Evolutionary conservation across 2,888 invertebrate species (phyloP), one percentile per base, ranked within the genome.

Genomic region (Acrobeloides nanus): DNA sequence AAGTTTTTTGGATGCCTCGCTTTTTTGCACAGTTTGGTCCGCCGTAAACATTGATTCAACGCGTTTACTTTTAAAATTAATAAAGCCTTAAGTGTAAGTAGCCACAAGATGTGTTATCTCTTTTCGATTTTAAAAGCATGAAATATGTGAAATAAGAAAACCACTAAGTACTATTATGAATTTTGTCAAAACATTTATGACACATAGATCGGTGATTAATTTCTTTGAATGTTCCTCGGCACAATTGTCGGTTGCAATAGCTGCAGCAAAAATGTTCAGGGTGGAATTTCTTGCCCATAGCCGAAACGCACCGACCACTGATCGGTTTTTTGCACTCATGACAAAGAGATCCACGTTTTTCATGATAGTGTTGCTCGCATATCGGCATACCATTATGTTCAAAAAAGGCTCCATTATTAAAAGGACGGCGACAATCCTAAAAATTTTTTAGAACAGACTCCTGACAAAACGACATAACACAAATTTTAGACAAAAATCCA

Each of bases 261-360:
- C 93, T 90, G 80, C 97, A 97, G 6, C 92, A 90, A 75, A 97
- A 99, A 79, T 97, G 95, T 75, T 97, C 95, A 0, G 95, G 95
- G 77, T 99, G 97, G 81, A 90, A 97, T 79, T 97, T 95, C 65
- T 87, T 81, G 79, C 89, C 92, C 92, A 99, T 93, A 58, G 95
- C 95, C 1, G 95, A 95, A 75, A 99, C 93, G 78, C 95, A 97
- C 29, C 95, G 85, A 4, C 78, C 78, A 10, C 74, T 72, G 69
- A 97, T 93, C 15, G 95, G 93, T 74, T 92, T 89, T 76, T 90
- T 89, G 76, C 95, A 97, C 55, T 89, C 89, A 54, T 90, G 90
- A 77, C 97, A 99, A 5, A 99, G 81, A 0, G 93, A 93, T 44
- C 95, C 95, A 25, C 90, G 82, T 75, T 89, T 89, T 59, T 89